Conservation (phyloP, 1,140 invertebrate species). For the Drosophila tani region DNA sequence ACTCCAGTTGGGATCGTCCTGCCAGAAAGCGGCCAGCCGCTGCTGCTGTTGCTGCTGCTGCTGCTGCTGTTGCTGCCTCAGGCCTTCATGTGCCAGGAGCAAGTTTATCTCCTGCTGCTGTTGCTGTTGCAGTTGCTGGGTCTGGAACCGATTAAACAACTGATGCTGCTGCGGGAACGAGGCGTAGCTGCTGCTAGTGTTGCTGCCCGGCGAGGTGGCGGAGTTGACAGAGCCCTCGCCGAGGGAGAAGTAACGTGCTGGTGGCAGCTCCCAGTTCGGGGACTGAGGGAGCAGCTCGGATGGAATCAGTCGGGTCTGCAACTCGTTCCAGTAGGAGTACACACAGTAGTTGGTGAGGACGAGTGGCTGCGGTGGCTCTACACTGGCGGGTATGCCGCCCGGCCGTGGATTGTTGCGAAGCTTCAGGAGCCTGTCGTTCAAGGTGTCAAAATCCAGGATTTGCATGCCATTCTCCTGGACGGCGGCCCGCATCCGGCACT, state of each 20-base stretch:
- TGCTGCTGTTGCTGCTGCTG: background rate
- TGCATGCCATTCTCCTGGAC: conserved; percentile 46
- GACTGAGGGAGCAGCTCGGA: background rate
- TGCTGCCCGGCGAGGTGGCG: background rate
- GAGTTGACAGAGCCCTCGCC: background rate
- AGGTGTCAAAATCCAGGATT: conserved; percentile 29
- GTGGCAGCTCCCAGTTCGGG: background rate
- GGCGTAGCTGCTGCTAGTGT: conserved; percentile 5
- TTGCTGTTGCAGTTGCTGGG: background rate
- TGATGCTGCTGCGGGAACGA: background rate
- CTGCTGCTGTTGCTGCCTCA: background rate
- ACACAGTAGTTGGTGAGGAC: conserved; percentile 59
- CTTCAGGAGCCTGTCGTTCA: conserved; percentile 21
- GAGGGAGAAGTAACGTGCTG: background rate
- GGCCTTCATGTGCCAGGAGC: background rate
- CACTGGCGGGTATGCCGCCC: conserved; percentile 90
- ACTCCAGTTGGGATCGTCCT: background rate
- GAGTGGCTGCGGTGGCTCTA: conserved; percentile 45
- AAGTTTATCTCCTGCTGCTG: conserved; percentile 18
- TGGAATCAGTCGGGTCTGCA: conserved; percentile 31
- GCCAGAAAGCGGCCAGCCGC: background rate
- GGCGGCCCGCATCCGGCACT: conserved; percentile 23
- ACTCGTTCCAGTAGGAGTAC: conserved; percentile 47
- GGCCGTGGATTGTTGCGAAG: background rate
- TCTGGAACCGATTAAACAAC: background rate